Base-by-base conservation (phyloP, 2,888 invertebrate species). In the Ophion obscuratus region DNA sequence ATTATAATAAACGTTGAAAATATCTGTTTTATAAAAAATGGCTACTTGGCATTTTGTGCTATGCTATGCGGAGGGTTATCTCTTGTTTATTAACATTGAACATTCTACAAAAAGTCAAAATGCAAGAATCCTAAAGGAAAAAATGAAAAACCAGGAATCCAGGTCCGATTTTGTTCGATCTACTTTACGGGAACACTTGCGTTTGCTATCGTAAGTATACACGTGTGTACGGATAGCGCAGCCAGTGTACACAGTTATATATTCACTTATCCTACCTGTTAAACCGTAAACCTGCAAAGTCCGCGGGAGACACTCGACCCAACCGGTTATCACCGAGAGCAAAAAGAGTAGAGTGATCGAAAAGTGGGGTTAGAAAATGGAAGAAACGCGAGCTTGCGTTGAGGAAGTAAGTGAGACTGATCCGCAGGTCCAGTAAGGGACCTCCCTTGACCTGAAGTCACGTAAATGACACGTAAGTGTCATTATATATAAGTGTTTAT, bases 281-380 rank as follows among this genome's bases (percentile, higher is more conserved):
- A 78, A 83, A 78, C 20, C 77, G 73, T 67, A 67, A 83, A 73
- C 67, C 73, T 73, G 53, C 44, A 78, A 73, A 74, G 61, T 78
- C 67, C 47, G 11, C 67, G 62, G 17, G 53, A 64, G 82, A 40
- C 40, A n/a, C 62, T 47, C 70, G 76, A 44, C 61, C 67, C 67
- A 78, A 83, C 83, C 83, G 83, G 83, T 83, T 83, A 78, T 83
- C 73, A 67, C 47, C 11, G 53, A 44, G 66, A 77, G 59, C n/a
- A 59, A 14, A 47, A 62, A 78, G 66, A 53, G 67, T 36, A 20
- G 40, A 6, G 14, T 17, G 24, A 40, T 62, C 20, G 67, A 66
- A 36, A n/a, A 53, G 17, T 57, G 24, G n/a, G 7, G 36, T 36
- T 40, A 57, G 14, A 57, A 59, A 20, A 47, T 53, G 2, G 31